Percentiles rank a stretch among this genome's conserved stretches.
Evolutionary conservation across 2,797 vertebrate species (phyloP).

Genomic region (Myripristis jacobus): DNA sequence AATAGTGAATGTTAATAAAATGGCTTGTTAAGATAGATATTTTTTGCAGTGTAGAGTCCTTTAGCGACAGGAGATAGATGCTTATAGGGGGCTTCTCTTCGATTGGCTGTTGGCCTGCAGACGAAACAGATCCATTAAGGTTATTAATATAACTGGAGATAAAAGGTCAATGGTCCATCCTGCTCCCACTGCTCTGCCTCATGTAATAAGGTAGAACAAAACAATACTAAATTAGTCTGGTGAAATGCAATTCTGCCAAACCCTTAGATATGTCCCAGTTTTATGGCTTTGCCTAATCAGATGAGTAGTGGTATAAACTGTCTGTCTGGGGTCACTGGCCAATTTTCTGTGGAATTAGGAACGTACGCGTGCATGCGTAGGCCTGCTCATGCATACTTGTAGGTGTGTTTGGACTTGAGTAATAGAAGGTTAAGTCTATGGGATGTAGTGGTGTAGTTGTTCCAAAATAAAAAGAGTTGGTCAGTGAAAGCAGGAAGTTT

Average conservation of each 20-base stretch:
- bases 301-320: background rate
- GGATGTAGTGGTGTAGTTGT: background rate
- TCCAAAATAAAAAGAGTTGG: background rate
- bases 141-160: conserved; percentile 34
- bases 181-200: background rate
- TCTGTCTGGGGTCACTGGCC: conserved; percentile 9
- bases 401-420: background rate
- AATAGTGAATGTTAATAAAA: no score
- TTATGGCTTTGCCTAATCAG: conserved; percentile 10
- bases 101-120: conserved; percentile 20
- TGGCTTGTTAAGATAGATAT: background rate
- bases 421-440: background rate
- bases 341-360: background rate
- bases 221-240: conserved; percentile 33
- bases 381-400: background rate
- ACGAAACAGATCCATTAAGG: conserved; percentile 48
- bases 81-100: conserved; percentile 11
- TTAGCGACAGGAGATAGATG: conserved; percentile 5
- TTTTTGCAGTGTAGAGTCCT: background rate
- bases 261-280: conserved; percentile 22
- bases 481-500: background rate
- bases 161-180: conserved; percentile 18
- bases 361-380: background rate
- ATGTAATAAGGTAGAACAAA: conserved; percentile 25
- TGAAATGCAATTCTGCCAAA: conserved; percentile 26